phyloP scores from a whole-genome alignment of 1,140 invertebrate species.

The Rhagoletis pomonella region DNA sequence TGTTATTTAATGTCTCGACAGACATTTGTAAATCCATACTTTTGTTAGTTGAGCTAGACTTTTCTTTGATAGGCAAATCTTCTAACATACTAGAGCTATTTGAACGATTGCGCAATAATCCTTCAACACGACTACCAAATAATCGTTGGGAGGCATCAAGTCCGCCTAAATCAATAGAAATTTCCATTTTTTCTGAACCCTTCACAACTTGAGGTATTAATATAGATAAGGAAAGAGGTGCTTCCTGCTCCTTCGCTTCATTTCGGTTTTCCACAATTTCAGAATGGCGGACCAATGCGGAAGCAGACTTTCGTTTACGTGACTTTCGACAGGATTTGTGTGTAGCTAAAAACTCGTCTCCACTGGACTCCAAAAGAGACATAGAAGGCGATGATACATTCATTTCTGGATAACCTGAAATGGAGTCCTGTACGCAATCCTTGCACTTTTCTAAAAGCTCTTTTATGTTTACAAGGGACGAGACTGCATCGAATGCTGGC shows the following conservation, averaged over 20 bases:
- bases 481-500: neutral
- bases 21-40: neutral
- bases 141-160: conserved; percentile 30
- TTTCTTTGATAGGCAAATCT: neutral
- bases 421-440: neutral
- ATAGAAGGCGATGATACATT: neutral
- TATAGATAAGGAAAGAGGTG: neutral
- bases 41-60: neutral
- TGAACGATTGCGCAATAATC: conserved; percentile 8
- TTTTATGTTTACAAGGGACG: conserved; percentile 6
- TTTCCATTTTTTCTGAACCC: conserved; percentile 23
- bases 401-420: too few relatives aligned
- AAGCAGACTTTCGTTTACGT: neutral
- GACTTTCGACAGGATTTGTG: neutral
- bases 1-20: neutral
- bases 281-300: neutral
- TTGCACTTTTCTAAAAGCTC: conserved; percentile 30
- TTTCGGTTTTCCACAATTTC: neutral
- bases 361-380: conserved; percentile 15
- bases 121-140: neutral
- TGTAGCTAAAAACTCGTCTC: neutral
- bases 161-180: conserved; percentile 21
- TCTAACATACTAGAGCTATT: neutral
- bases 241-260: neutral
- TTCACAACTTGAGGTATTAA: conserved; percentile 34